Conservation (phyloP, 2,888 invertebrate species). For the Parasteatoda lunata region DNA sequence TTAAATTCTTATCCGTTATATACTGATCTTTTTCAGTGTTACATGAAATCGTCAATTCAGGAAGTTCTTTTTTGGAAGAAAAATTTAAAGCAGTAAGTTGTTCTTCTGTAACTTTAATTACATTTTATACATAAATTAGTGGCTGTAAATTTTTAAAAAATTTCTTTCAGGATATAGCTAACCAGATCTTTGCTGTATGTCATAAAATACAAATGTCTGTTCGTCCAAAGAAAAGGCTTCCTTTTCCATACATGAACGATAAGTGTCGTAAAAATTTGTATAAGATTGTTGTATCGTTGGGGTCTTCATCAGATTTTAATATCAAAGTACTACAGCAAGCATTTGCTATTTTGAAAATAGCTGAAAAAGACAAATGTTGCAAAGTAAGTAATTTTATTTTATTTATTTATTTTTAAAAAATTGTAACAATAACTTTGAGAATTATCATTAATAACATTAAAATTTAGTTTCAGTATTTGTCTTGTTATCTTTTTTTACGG, state of each 20-base stretch:
- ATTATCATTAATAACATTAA: background rate
- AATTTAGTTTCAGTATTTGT: background rate
- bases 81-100: slow-evolving; percentile 7
- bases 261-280: slow-evolving; percentile 17
- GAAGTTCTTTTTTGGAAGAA: background rate
- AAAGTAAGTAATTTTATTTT: slow-evolving; percentile 12
- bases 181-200: background rate
- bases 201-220: background rate
- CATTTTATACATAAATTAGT: background rate
- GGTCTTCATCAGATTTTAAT: background rate
- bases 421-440: background rate
- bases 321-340: background rate
- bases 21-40: background rate
- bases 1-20: background rate
- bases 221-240: background rate
- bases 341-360: slow-evolving; percentile 6
- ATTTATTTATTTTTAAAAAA: background rate
- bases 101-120: background rate
- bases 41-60: background rate
- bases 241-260: slow-evolving; percentile 20
- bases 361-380: background rate
- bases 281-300: background rate
- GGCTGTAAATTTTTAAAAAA: background rate
- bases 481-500: background rate
- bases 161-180: slow-evolving; percentile 18